phyloP scores from a whole-genome alignment of 2,113 vertebrate genomes.

The Dissostichus mawsoni region DNA sequence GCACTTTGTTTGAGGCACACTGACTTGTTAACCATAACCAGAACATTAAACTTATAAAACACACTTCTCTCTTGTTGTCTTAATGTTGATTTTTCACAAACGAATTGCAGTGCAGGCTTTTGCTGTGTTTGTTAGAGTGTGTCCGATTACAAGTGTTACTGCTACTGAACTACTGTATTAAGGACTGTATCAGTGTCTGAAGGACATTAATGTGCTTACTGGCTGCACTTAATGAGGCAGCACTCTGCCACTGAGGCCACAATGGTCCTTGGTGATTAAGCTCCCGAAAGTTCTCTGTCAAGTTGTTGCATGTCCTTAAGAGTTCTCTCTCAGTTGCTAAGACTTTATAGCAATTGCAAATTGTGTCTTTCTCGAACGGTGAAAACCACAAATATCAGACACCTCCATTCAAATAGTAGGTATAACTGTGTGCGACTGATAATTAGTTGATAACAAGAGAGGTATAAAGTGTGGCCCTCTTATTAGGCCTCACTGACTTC shows the following conservation, averaged over 20 bases:
- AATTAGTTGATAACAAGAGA: conserved; percentile 20
- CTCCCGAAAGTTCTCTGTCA: conserved; percentile 39
- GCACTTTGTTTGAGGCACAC: background rate
- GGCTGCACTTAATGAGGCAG: conserved; percentile 59
- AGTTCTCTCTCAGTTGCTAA: background rate
- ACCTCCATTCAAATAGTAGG: conserved; percentile 38
- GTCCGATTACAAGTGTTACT: conserved; percentile 10
- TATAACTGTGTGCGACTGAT: conserved; percentile 16
- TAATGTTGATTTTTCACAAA: conserved; percentile 18
- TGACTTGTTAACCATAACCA: background rate
- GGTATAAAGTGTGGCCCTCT: background rate
- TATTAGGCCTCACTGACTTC: conserved; percentile 2
- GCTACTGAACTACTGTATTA: conserved; percentile 27
- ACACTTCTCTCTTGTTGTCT: conserved; percentile 4
- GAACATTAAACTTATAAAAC: background rate
- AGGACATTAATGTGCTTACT: conserved; percentile 60
- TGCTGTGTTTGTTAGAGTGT: conserved; percentile 10
- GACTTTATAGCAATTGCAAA: background rate
- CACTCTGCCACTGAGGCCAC: conserved; percentile 53
- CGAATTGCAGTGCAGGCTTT: conserved; percentile 12
- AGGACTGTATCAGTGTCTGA: conserved; percentile 44
- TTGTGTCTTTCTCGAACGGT: conserved; percentile 24
- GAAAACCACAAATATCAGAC: conserved; percentile 37
- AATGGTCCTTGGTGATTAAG: conserved; percentile 52
- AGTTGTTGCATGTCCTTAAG: conserved; percentile 8